Evolutionary conservation across 2,888 invertebrate species (phyloP), one percentile per base, ranked within the genome.

Genomic region (Muschampia plurimacula): DNA sequence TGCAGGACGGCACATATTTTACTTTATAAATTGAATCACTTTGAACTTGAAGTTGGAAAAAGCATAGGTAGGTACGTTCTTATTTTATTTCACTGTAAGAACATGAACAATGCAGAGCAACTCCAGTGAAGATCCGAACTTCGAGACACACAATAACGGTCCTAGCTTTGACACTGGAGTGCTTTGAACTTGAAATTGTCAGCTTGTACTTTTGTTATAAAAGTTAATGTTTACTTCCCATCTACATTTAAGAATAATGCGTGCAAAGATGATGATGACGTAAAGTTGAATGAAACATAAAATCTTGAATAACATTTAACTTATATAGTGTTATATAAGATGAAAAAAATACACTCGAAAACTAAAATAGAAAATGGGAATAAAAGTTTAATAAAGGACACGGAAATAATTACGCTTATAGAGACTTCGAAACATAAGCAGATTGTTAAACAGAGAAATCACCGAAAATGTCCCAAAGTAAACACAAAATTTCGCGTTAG

Each of bases 1-100:
- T 88, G 83, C 76, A 75, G 66, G 75, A 79, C 77, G 81, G 83
- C 78, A 84, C 77, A 81, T 80, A 78, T 82, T 82, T 81, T 77
- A 75, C 73, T 74, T 74, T 77, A 80, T 79, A 77, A 75, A 79
- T 75, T 13, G 2, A 49, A 49, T 4, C 32, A n/a, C 15, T 67
- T 41, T 57, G 55, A 8, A 62, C 13, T 32, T 22, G 32, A 28
- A 60, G 15, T 7, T 49, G 46, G 46, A 62, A 32, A 2, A 32
- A 32, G 4, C 32, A 32, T 32, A 67, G 22, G n/a, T 57, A 41
- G 41, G 2, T 28, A 41, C 44, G 41, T 12, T 28, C 57, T 57
- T 44, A 57, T 67, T 55, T 55, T 67, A 67, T 28, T 49, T 67
- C 28, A 67, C 67, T 22, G 57, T 57, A 41, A 67, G 22, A 55